Base-by-base conservation (phyloP, 2,888 invertebrate genomes). In the Nycteola revayana region DNA sequence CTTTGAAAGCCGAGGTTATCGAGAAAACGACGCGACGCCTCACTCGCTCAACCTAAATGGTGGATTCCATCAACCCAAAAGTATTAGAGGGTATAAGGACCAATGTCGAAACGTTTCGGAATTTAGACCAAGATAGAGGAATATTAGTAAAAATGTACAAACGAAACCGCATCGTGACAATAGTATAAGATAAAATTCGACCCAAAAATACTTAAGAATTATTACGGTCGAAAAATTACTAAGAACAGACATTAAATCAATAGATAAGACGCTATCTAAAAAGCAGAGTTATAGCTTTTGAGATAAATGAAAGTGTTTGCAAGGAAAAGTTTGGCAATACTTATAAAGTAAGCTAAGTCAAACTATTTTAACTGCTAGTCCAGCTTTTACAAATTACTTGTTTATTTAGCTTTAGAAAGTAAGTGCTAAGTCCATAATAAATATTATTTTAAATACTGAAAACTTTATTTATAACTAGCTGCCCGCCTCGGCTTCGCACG, bases 201-300 rank as follows among this genome's bases (percentile, higher is more conserved):
- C 37, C 36, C 46, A 36, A 33, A 32, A 47, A 47, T 51, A 40
- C 44, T 53, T 44, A 26, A 46, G 56, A 49, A 51, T 54, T 52
- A 54, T 49, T 49, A 49, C 46, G 47, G 47, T 53, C 44, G 46
- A 60, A 64, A 62, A 65, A 66, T 60, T 58, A 61, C 64, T 42
- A 45, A 57, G 47, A 49, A 45, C 34, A 50, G 38, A 39, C 47
- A 51, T 44, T 60, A 60, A 58, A 60, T 65, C 64, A 61, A 66
- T 66, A 60, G 60, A 58, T 63, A 63, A 34, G 46, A 33, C 31
- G 52, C 57, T 65, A 56, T 65, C 54, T 58, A 31, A 56, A 53
- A 61, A 58, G 42, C 32, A 58, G 50, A 65, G 36, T 63, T 65
- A 65, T 60, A 52, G 53, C 47, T 36, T 24, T 31, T 36, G 48